Evolutionary conservation across 2,888 invertebrate genomes (phyloP).

Genomic region (Drosophila nigricruria): DNA sequence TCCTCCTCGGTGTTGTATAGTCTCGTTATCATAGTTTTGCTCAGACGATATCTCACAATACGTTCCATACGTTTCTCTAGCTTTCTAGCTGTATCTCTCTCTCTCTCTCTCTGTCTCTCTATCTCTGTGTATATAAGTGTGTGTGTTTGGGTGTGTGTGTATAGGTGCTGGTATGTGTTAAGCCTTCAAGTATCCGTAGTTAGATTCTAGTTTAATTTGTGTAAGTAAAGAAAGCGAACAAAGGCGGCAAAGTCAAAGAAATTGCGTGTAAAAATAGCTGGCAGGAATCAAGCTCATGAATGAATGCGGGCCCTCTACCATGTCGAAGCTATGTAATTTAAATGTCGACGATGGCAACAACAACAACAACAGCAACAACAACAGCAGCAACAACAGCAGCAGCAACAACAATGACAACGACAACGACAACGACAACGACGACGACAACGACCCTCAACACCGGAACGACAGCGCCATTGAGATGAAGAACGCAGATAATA

Average conservation of each 20-base stretch:
- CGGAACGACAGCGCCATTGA: conserved; percentile 16
- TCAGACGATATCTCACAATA: conserved; percentile 19
- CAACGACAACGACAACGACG: neutral
- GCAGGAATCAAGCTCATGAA: conserved; percentile 35
- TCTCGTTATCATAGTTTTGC: conserved; percentile 83
- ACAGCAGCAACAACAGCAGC: neutral
- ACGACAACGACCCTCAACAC: conserved; percentile 8
- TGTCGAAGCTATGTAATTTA: conserved; percentile 51
- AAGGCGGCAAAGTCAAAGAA: conserved; percentile 38
- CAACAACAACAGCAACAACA: neutral
- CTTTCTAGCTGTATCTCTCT: neutral
- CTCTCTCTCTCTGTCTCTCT: neutral
- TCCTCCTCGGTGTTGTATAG: conserved; percentile 84
- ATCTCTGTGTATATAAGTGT: neutral
- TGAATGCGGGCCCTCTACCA: conserved; percentile 41
- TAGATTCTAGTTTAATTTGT: conserved; percentile 64
- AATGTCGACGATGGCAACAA: conserved; percentile 36
- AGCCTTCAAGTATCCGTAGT: conserved; percentile 45
- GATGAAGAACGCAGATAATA: conserved; percentile 7
- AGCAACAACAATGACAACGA: neutral
- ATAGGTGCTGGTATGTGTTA: neutral
- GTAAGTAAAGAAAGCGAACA: conserved; percentile 47
- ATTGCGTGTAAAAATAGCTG: conserved; percentile 57
- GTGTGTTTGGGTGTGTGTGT: neutral
- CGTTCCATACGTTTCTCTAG: neutral